Base-by-base conservation (phyloP, 2,113 vertebrate species). In the Hippocampus zosterae region DNA sequence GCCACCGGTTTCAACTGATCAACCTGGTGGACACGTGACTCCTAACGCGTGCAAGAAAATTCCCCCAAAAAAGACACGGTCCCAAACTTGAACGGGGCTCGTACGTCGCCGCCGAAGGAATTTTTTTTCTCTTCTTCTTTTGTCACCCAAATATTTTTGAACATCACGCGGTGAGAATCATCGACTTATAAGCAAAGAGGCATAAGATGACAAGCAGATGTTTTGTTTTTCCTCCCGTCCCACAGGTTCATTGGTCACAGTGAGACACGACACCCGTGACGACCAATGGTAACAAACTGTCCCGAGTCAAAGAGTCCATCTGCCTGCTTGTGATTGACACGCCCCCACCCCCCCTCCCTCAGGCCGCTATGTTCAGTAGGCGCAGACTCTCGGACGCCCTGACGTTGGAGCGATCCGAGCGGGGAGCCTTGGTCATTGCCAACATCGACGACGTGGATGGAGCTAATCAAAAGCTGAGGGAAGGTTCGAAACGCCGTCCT, bases 371-470 rank as follows among this genome's bases (percentile, higher is more conserved):
- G 61, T 85, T 73, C 9, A 86, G 90, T 7, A 85, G 81, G 57
- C 66, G 82, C 79, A 91, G 90, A 68, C 82, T 91, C 23, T 91
- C 91, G 48, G 90, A 91, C 0, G 85, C 78, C 12, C 41, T 91
- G 73, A 86, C 84, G 3, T 74, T 91, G 71, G 92, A 91, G 53
- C 85, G 80, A 48, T 79, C 81, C 7, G 86, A 83, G 0, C 71
- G 72, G 1, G 88, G 87, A 1, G 77, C 72, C 1, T 48, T 90
- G 68, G 64, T 85, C 55, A 61, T 91, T 2, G 85, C 88, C 66
- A 81, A 81, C 57, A 62, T 87, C 33, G 71, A 61, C 44, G 53
- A 48, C 33, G 59, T 33, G 4, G 62, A 18, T 42, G 68, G 81
- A 15, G 67, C 68, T 8, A 59, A 44, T 65, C 78, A 75, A 41